A percentile compares a stretch with the other conserved stretches of the same genome.
These are phyloP conservation scores for Scarus forsteni DNA, from an alignment of 2,797 vertebrate genomes.

Conservation along the genomic window DNA sequence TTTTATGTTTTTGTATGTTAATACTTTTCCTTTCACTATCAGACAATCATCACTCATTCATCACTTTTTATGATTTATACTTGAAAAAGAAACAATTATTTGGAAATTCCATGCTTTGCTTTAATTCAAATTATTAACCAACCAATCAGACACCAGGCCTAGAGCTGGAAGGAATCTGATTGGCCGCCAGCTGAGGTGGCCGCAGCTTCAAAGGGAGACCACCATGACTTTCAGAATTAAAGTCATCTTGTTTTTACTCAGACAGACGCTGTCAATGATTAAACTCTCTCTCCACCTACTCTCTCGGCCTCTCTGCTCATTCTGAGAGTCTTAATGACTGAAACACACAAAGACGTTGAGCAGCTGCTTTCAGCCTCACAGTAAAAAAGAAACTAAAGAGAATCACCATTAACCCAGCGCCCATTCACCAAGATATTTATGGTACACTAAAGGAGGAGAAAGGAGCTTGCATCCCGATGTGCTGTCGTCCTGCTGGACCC, in stretches of 20 bases:
- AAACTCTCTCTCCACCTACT: constrained; percentile 4
- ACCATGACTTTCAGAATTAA: constrained; percentile 47
- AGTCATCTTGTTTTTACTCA: not conserved
- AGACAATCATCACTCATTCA: too few species aligned
- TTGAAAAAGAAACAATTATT: not conserved
- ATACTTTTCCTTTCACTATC: too few species aligned
- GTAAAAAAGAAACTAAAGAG: constrained; percentile 5
- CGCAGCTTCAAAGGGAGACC: constrained; percentile 15
- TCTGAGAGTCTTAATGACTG: constrained; percentile 41
- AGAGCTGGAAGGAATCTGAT: constrained; percentile 19
- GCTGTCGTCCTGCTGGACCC: too few species aligned
- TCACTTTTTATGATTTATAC: too few species aligned
- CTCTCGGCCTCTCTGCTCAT: too few species aligned
- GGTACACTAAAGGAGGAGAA: not conserved
- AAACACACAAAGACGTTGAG: constrained; percentile 27
- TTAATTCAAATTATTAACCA: constrained; percentile 35
- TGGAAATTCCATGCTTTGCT: not conserved
- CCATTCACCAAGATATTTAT: constrained; percentile 24
- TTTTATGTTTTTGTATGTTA: too few species aligned
- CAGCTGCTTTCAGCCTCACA: constrained; percentile 28
- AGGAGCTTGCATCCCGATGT: too few species aligned
- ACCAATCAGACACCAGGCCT: constrained; percentile 29
- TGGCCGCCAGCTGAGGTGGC: constrained; percentile 17
- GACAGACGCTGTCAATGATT: constrained; percentile 33
- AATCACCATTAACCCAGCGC: not conserved